Conservation (phyloP, 1,140 invertebrate species). For the Melitaea cinxia region DNA sequence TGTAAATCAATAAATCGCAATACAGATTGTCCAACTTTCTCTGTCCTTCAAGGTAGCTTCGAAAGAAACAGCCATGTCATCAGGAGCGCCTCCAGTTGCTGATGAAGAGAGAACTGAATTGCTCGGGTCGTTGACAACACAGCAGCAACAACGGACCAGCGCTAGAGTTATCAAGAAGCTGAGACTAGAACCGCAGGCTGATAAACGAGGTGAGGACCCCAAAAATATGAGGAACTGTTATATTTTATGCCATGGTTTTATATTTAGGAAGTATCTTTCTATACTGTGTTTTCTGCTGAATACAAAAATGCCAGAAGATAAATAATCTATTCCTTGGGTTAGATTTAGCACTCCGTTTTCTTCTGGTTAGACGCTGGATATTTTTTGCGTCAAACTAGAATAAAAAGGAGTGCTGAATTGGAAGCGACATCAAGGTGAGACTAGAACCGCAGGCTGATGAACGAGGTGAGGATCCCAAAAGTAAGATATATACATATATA, state of each 20-base stretch:
- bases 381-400: too few species aligned
- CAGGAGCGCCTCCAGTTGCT: slow-evolving; percentile 32
- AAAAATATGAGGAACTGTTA: not conserved
- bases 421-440: too few species aligned
- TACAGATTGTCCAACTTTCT: not conserved
- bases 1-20: too few species aligned
- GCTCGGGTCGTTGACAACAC: slow-evolving; percentile 83
- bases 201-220: slow-evolving; percentile 42
- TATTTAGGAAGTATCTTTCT: too few species aligned
- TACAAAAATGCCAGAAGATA: too few species aligned
- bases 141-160: slow-evolving; percentile 84
- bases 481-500: not conserved
- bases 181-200: slow-evolving; percentile 73
- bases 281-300: too few species aligned
- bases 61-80: slow-evolving; percentile 55
- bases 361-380: too few species aligned
- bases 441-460: slow-evolving; percentile 73
- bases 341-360: too few species aligned
- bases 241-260: not conserved
- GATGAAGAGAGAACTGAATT: slow-evolving; percentile 75
- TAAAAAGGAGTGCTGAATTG: too few species aligned
- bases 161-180: slow-evolving; percentile 86
- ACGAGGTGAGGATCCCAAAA: slow-evolving; percentile 26
- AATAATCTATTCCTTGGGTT: too few species aligned
- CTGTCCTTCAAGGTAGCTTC: slow-evolving; percentile 28